Evolutionary conservation across 2,888 invertebrate species (phyloP).

Genomic region (Digitonthophagus gazella): DNA sequence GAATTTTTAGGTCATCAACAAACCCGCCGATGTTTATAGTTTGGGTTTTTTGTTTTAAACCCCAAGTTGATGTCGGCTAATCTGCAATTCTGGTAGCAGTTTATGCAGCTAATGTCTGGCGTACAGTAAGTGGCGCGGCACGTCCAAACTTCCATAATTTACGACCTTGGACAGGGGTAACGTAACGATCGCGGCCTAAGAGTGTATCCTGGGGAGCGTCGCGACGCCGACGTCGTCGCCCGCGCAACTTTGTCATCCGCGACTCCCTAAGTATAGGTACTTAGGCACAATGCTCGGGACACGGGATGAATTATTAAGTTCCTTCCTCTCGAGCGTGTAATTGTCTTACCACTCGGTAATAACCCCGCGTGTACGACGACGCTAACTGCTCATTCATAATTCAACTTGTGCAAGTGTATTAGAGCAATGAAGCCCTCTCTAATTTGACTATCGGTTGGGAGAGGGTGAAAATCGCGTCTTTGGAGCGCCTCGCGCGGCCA

Average conservation of each 20-base stretch:
- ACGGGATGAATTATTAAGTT: constrained; percentile 49
- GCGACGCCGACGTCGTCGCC: not conserved
- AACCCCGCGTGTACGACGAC: constrained; percentile 44
- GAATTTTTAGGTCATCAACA: not conserved
- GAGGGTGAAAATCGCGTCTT: constrained; percentile 5
- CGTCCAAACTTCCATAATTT: constrained; percentile 16
- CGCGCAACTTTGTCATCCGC: constrained; percentile 28
- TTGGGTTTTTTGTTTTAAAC: not conserved
- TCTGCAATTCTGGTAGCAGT: not conserved
- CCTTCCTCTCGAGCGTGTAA: constrained; percentile 49
- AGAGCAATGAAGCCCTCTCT: constrained; percentile 38
- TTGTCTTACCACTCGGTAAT: constrained; percentile 49
- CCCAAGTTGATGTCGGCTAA: not conserved
- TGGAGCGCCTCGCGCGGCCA: constrained; percentile 20
- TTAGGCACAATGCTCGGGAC: constrained; percentile 49
- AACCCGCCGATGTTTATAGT: too few species aligned
- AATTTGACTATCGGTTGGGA: constrained; percentile 33
- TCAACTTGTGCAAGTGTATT: constrained; percentile 43
- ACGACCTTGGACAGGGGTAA: constrained; percentile 3
- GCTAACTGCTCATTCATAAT: constrained; percentile 48
- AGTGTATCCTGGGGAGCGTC: constrained; percentile 14
- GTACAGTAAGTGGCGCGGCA: not conserved
- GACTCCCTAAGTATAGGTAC: constrained; percentile 45
- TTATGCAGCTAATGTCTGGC: not conserved
- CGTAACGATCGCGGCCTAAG: constrained; percentile 10